Base-by-base conservation (phyloP, 1,140 invertebrate genomes). In the Chironomus striatipennis region DNA sequence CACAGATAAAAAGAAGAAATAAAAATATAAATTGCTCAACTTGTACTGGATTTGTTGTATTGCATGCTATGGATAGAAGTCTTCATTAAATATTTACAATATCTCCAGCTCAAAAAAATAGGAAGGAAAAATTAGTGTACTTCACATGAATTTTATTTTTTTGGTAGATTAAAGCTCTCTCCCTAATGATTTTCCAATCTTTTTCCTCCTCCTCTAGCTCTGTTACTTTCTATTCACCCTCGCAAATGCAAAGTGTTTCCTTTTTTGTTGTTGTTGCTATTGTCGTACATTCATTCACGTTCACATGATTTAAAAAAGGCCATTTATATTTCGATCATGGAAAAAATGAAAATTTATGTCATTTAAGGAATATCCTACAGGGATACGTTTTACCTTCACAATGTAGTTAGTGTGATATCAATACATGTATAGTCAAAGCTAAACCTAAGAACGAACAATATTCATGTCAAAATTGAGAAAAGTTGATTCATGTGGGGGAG, bases 101-200 rank as follows among this genome's bases (percentile, higher is more conserved):
- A n/a, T 57, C n/a, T 12, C 15, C 8, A 34, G 24, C 24, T 34
- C 24, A 34, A 34, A 34, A 34, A n/a, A 57, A n/a, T n/a, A 57
- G 47, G 47, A 57, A 57, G 47, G 47, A 57, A 57, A 57, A 5
- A 57, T 57, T 57, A 47, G 43, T 10, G 43, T 47, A 15, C 15
- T 47, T 47, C 15, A 10, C 5, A 12, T 57, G n/a, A 57, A 57
- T 57, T 57, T n/a, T 57, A 47, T 47, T 12, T 57, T 57, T 57
- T 57, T 57, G 8, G 47, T 57, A 57, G 47, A 57, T 57, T 57
- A 57, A 57, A 57, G 47, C 47, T 12, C 12, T 57, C 12, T 57
- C 47, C 47, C 47, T 57, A 57, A 57, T 57, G 47, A 57, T 57
- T 57, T 57, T 57, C 47, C 47, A n/a, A 57, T 57, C n/a, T 57